phyloP scores from a whole-genome alignment of 2,797 vertebrate species.

The Neoniphon sammara region DNA sequence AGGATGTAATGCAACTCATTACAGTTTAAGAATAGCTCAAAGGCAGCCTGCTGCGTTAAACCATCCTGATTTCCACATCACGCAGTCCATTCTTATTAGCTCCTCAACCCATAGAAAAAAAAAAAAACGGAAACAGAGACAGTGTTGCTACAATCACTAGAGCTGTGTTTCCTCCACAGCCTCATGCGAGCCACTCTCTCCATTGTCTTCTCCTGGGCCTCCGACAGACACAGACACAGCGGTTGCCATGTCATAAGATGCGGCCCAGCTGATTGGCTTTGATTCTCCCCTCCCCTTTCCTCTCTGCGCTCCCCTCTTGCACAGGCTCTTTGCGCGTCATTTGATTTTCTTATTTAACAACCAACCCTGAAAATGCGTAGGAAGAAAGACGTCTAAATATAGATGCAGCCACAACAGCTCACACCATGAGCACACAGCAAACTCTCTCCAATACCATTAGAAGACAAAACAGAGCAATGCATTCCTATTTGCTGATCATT shows the following conservation, averaged over 20 bases:
- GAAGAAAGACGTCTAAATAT: conserved; percentile 88
- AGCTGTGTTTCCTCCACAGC: conserved; percentile 69
- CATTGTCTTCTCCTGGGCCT: conserved; percentile 63
- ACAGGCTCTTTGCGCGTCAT: conserved; percentile 82
- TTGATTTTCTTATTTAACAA: conserved; percentile 90
- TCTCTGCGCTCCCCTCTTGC: conserved; percentile 62
- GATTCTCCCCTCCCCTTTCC: conserved; percentile 76
- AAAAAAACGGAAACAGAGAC: conserved; percentile 57
- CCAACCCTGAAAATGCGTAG: conserved; percentile 87
- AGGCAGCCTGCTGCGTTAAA: conserved; percentile 57
- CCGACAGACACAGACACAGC: conserved; percentile 46
- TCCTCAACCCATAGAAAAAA: conserved; percentile 16
- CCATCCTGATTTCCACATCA: conserved; percentile 57
- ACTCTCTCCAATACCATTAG: conserved; percentile 70
- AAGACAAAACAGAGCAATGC: conserved; percentile 76
- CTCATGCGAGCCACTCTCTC: conserved; percentile 61
- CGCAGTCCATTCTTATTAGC: conserved; percentile 39
- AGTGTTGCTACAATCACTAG: conserved; percentile 57
- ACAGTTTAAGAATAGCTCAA: conserved; percentile 69
- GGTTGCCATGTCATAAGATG: conserved; percentile 74
- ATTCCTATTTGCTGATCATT: conserved; percentile 60
- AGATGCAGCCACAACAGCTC: conserved; percentile 85
- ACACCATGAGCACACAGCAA: conserved; percentile 69
- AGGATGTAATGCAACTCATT: conserved; percentile 71
- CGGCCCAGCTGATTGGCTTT: conserved; percentile 77